phyloP scores from a whole-genome alignment of 2,113 vertebrate genomes.

The Oreochromis aureus region DNA sequence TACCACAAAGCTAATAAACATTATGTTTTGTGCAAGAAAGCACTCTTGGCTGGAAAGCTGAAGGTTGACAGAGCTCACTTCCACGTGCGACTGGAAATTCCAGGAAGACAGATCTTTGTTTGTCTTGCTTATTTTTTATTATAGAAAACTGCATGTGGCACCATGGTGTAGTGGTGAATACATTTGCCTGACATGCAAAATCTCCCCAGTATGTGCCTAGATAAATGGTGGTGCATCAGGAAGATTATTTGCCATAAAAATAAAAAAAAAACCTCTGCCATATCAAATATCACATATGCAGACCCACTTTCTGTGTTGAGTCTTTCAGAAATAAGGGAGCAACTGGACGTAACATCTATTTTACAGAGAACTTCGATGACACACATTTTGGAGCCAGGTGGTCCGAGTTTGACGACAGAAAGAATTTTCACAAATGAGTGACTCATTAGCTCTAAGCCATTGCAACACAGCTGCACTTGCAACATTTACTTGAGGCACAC shows the following conservation, averaged over 20 bases:
- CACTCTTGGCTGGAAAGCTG: background rate
- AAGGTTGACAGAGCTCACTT: background rate
- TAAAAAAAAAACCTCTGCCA: background rate
- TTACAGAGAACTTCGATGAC: background rate
- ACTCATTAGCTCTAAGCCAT: background rate
- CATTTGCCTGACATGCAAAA: background rate
- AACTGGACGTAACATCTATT: background rate
- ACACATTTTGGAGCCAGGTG: background rate
- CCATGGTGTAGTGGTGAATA: background rate
- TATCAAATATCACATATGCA: background rate
- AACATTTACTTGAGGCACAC: background rate
- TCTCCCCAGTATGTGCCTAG: background rate
- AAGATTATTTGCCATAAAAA: background rate
- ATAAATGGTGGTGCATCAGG: background rate
- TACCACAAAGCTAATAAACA: background rate
- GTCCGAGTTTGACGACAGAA: background rate
- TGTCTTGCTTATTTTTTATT: background rate
- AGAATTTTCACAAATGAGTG: background rate
- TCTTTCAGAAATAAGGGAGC: background rate
- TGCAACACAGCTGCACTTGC: background rate
- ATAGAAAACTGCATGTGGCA: background rate
- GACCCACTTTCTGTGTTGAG: background rate
- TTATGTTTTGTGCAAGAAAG: rapidly evolving
- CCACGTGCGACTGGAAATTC: background rate
- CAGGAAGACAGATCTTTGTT: background rate